Conservation (phyloP, 1,140 invertebrate genomes). For the Lepidotrigona ventralis region DNA sequence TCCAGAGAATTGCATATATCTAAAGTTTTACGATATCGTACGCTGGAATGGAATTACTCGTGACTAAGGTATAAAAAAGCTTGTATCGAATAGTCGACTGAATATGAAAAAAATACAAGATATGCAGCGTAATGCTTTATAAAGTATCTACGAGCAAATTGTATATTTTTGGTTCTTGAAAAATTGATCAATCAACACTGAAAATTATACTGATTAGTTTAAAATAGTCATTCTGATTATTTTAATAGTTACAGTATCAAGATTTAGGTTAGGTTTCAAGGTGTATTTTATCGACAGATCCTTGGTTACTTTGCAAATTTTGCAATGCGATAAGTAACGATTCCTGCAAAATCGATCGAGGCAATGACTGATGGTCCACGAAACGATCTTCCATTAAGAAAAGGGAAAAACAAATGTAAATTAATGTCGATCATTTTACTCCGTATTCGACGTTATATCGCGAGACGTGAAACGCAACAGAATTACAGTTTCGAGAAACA, state of each 20-base stretch:
- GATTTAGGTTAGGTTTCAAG: too few species aligned
- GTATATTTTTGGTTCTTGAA: not conserved
- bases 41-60: too few species aligned
- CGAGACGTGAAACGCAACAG: not conserved
- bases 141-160: not conserved
- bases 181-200: not conserved
- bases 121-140: not conserved
- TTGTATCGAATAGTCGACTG: too few species aligned
- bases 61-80: too few species aligned
- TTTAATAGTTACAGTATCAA: not conserved
- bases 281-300: not conserved
- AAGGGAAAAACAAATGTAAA: not conserved
- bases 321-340: too few species aligned
- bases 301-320: not conserved
- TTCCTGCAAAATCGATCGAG: not conserved
- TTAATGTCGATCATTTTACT: not conserved
- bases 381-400: not conserved
- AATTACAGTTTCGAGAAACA: not conserved
- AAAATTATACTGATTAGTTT: too few species aligned
- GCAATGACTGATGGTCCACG: not conserved
- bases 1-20: not conserved
- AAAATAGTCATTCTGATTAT: too few species aligned
- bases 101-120: too few species aligned
- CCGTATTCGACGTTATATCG: not conserved
- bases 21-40: not conserved